phyloP scores from a whole-genome alignment of 1,140 invertebrate genomes.

The Cecropterus lyciades region DNA sequence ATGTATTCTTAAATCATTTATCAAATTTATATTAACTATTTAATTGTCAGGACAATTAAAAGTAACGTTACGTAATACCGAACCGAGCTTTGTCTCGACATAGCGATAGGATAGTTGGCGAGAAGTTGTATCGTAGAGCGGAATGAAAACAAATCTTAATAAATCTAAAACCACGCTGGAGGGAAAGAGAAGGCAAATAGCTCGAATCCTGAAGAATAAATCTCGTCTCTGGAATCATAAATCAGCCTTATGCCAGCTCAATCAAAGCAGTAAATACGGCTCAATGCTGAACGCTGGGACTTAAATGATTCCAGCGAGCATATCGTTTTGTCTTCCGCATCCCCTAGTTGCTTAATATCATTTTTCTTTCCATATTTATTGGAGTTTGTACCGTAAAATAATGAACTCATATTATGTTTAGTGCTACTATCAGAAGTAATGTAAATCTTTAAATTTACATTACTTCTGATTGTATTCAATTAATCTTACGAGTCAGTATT shows the following conservation, averaged over 20 bases:
- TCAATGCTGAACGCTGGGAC: conserved; percentile 7
- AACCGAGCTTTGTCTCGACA: too few relatives aligned
- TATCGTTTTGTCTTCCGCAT: conserved; percentile 7
- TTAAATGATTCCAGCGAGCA: conserved; percentile 17
- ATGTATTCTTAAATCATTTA: too few relatives aligned
- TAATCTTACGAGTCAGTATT: too few relatives aligned
- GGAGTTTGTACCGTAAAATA: neutral
- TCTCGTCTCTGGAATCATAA: conserved; percentile 23
- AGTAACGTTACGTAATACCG: too few relatives aligned
- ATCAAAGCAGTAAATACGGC: conserved; percentile 26
- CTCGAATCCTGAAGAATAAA: conserved; percentile 21
- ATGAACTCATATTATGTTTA: neutral
- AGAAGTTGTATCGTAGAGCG: conserved; percentile 1
- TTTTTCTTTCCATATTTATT: neutral
- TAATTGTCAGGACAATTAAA: too few relatives aligned
- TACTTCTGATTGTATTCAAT: too few relatives aligned
- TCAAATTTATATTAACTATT: too few relatives aligned
- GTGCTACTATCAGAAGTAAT: neutral
- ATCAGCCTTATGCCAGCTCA: conserved; percentile 20
- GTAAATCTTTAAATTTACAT: too few relatives aligned
- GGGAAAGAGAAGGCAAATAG: conserved; percentile 1
- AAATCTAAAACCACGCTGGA: neutral
- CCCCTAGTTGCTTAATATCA: neutral
- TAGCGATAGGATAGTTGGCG: neutral
- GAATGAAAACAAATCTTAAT: conserved; percentile 13